phyloP scores from a whole-genome alignment of 1,140 invertebrate genomes.

The Paralvinella palmiformis region DNA sequence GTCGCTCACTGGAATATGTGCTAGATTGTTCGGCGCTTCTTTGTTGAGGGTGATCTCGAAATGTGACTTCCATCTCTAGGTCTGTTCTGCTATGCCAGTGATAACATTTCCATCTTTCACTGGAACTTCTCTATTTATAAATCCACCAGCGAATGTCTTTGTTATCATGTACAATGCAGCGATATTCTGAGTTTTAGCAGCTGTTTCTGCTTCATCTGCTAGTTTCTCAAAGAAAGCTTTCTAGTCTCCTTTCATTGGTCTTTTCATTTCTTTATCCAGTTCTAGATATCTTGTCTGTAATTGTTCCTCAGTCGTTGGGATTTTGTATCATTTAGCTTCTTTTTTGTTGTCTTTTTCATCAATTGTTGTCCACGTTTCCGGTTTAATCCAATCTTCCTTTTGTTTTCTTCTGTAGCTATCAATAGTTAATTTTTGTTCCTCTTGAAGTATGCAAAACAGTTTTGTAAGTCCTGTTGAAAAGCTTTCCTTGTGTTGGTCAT shows the following conservation, averaged over 20 bases:
- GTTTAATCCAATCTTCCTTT: neutral
- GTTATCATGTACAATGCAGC: neutral
- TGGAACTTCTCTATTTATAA: neutral
- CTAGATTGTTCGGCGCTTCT: neutral
- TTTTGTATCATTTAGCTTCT: conserved; percentile 3
- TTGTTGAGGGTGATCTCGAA: conserved; percentile 12
- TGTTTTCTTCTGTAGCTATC: neutral
- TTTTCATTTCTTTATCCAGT: neutral
- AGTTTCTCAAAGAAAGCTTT: neutral
- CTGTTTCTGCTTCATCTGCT: conserved; percentile 7
- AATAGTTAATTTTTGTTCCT: conserved; percentile 3
- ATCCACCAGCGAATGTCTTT: neutral
- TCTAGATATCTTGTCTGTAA: neutral
- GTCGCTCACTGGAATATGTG: neutral
- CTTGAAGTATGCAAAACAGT: conserved; percentile 2
- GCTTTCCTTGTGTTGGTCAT: neutral
- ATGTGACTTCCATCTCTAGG: conserved; percentile 6
- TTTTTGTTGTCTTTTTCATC: neutral
- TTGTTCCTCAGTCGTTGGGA: conserved; percentile 2
- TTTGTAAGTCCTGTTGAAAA: neutral
- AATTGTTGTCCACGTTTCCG: neutral
- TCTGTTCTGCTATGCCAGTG: neutral
- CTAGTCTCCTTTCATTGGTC: neutral
- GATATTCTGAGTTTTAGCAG: neutral
- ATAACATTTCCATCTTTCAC: too few species aligned